Evolutionary conservation across 2,797 vertebrate species (phyloP), one percentile per base, ranked within the genome.

Genomic region (Aulostomus chinensis): DNA sequence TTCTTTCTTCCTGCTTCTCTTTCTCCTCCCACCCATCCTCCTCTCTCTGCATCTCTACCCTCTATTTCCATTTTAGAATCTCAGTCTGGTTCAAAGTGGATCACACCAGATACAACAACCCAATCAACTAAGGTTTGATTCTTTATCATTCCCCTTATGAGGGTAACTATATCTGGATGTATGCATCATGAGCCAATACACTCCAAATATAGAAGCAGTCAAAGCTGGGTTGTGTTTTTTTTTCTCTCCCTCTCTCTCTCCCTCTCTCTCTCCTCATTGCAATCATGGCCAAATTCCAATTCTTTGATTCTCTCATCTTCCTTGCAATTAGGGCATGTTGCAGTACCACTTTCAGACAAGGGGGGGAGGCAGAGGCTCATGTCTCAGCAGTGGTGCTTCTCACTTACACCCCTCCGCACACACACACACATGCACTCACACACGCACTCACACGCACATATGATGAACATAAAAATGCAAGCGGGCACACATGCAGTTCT

Each of bases 291-390:
- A 84, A 84, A 79, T 64, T 74, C 42, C 29, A 67, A 67, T 81
- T 81, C 69, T 86, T 83, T 80, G 74, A 83, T 80, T 84, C 68
- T 76, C 68, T 60, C 64, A 39, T 80, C 34, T 64, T 55, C 10
- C 17, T 67, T 73, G 70, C 77, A 88, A 83, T 82, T 87, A 80
- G 87, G 86, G 57, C 82, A 85, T 63, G 70, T 62, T 83, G 86
- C 79, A 83, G 40, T 81, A n/a, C 49, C 36, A 32, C 12, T 46
- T 54, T 0, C 29, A 26, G 24, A 16, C 67, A 5, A 63, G 14
- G 76, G 86, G 70, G 78, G 81, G 86, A 46, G 30, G 52, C 58
- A 87, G 68, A 85, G 55, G 15, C 56, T 61, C 16, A 24, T n/a
- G 18, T 58, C 60, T 78, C 37, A 48, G n/a, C n/a, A n/a, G 33